A percentile compares a stretch with the other conserved stretches of the same genome.
Conservation (phyloP, 2,888 invertebrate species). For the Orthonevra nobilis region DNA sequence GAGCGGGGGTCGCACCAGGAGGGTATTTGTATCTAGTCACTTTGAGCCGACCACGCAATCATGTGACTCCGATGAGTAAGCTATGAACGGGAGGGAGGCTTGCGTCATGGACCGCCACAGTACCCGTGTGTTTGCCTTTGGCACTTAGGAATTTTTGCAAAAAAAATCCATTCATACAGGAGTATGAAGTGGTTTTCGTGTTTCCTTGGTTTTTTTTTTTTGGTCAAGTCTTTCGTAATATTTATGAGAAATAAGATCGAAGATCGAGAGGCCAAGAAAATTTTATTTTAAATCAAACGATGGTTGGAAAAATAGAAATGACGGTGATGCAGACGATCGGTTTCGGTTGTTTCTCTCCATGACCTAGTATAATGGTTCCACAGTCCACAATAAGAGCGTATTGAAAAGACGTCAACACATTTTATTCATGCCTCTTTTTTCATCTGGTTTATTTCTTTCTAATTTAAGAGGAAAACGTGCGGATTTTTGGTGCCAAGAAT, state of each 20-base stretch:
- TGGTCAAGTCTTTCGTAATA: slow-evolving; percentile 30
- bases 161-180: too few relatives aligned
- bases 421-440: too few relatives aligned
- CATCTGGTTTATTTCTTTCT: background rate
- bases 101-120: slow-evolving; percentile 17
- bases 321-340: slow-evolving; percentile 9
- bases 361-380: slow-evolving; percentile 46
- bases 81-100: background rate
- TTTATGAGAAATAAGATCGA: background rate
- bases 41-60: slow-evolving; percentile 12
- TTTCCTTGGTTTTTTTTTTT: background rate
- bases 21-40: background rate
- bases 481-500: slow-evolving; percentile 25
- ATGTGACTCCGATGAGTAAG: slow-evolving; percentile 21
- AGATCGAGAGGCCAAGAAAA: too few relatives aligned
- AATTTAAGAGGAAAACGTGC: slow-evolving; percentile 48
- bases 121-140: background rate
- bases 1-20: background rate
- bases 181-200: too few relatives aligned
- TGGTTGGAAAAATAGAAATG: slow-evolving; percentile 40
- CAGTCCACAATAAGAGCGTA: background rate
- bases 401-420: slow-evolving; percentile 26
- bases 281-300: slow-evolving; percentile 20
- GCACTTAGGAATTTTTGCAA: background rate
- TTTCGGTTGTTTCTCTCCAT: slow-evolving; percentile 22